Conservation (phyloP, 2,797 vertebrate genomes). For the Onychomys leucogaster region DNA sequence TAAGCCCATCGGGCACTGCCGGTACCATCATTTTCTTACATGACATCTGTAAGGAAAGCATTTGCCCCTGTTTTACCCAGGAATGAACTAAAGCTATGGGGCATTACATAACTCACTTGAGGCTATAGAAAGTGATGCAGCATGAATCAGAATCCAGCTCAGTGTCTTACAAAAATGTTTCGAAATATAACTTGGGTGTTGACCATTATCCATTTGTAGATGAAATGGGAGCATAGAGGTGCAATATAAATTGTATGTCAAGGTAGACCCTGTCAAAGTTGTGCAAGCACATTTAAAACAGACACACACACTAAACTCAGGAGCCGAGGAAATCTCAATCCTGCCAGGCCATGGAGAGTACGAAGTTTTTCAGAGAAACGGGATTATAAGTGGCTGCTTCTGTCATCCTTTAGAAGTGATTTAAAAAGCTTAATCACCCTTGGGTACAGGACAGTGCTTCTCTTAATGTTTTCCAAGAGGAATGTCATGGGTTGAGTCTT, state of each 20-base stretch:
- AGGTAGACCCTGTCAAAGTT: background rate
- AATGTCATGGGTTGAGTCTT: constrained; percentile 51
- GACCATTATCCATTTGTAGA: background rate
- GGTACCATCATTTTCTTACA: background rate
- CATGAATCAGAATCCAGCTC: background rate
- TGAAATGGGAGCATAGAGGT: background rate
- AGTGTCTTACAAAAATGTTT: background rate
- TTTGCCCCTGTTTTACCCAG: background rate
- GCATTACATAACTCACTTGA: background rate
- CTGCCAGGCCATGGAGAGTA: background rate
- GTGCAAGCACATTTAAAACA: constrained; percentile 12
- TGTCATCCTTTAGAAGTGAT: constrained; percentile 60
- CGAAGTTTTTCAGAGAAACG: constrained; percentile 50
- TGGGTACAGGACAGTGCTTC: constrained; percentile 51
- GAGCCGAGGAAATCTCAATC: background rate
- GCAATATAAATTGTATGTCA: background rate
- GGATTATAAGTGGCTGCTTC: constrained; percentile 53
- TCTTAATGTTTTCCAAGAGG: constrained; percentile 70
- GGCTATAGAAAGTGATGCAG: background rate
- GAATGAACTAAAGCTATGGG: constrained; percentile 9
- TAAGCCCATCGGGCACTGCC: no score
- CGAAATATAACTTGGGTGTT: constrained; percentile 23
- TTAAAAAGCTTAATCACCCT: constrained; percentile 70
- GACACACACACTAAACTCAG: background rate
- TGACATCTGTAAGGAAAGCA: background rate